These are phyloP conservation scores for Bedellia somnulentella DNA, from an alignment of 2,888 invertebrate genomes.

Conservation along the genomic window DNA sequence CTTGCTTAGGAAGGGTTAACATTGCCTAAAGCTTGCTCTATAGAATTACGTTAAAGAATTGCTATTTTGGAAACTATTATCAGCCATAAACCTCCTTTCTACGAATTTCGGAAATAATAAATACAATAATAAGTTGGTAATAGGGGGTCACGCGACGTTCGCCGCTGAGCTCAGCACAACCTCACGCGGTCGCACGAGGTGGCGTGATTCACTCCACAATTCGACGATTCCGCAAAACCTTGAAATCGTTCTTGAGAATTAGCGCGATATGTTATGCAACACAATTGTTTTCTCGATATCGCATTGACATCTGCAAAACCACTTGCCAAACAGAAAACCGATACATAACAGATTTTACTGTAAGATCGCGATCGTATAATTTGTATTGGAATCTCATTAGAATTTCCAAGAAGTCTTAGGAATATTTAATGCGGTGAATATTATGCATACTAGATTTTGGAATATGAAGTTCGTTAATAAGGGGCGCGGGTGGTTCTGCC, in stretches of 20 bases:
- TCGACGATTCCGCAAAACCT: background rate
- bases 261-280: too few species aligned
- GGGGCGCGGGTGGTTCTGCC: conserved; percentile 19
- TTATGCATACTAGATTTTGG: conserved; percentile 39
- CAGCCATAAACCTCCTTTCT: too few species aligned
- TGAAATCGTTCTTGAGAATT: too few species aligned
- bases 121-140: too few species aligned
- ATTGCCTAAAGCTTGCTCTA: too few species aligned
- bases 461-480: conserved; percentile 41
- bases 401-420: conserved; percentile 14
- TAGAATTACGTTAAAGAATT: too few species aligned
- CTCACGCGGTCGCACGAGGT: background rate
- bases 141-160: background rate
- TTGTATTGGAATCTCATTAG: too few species aligned
- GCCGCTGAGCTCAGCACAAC: too few species aligned
- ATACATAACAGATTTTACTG: background rate
- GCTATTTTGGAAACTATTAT: too few species aligned
- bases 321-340: background rate
- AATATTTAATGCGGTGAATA: conserved; percentile 18
- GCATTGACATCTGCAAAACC: background rate
- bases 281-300: too few species aligned
- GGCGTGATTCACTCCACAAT: background rate
- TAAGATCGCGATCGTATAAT: background rate
- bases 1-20: too few species aligned
- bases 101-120: too few species aligned